Conservation (phyloP, 2,113 vertebrate genomes). For the Atherinomorus stipes region DNA sequence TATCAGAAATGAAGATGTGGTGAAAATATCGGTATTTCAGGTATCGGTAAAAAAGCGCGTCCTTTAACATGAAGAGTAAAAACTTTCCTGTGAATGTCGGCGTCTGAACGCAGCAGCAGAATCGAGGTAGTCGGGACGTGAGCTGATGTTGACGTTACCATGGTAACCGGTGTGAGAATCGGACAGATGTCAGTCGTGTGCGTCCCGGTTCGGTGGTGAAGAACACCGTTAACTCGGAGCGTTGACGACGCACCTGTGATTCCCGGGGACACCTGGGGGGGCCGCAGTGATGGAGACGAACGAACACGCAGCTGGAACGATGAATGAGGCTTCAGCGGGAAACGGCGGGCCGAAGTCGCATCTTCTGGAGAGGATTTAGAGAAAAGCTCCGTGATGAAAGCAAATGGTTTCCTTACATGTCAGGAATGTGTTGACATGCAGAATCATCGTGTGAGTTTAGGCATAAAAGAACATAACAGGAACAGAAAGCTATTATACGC, state of each 20-base stretch:
- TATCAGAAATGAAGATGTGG: no score
- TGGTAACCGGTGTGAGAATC: no score
- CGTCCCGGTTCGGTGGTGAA: no score
- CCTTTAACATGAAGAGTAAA: no score
- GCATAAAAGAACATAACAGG: not conserved
- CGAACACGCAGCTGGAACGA: slow-evolving; percentile 52
- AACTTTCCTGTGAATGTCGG: no score
- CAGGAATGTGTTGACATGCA: slow-evolving; percentile 10
- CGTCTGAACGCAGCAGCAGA: no score
- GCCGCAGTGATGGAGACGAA: slow-evolving; percentile 47
- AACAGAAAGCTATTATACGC: slow-evolving; percentile 33
- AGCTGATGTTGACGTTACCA: no score
- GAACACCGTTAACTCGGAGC: no score
- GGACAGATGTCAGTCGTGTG: no score
- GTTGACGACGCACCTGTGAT: slow-evolving; percentile 53
- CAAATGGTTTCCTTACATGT: slow-evolving; percentile 25
- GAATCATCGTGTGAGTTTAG: slow-evolving; percentile 17
- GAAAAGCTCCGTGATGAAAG: not conserved
- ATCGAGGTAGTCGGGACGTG: no score
- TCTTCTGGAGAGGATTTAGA: slow-evolving; percentile 42
- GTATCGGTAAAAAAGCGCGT: no score
- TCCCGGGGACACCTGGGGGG: slow-evolving; percentile 66
- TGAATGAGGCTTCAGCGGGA: slow-evolving; percentile 61
- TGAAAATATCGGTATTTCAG: no score
- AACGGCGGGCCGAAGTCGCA: slow-evolving; percentile 37